Base-by-base conservation (phyloP, 2,797 vertebrate species). In the Parotocinclus haroldoi region DNA sequence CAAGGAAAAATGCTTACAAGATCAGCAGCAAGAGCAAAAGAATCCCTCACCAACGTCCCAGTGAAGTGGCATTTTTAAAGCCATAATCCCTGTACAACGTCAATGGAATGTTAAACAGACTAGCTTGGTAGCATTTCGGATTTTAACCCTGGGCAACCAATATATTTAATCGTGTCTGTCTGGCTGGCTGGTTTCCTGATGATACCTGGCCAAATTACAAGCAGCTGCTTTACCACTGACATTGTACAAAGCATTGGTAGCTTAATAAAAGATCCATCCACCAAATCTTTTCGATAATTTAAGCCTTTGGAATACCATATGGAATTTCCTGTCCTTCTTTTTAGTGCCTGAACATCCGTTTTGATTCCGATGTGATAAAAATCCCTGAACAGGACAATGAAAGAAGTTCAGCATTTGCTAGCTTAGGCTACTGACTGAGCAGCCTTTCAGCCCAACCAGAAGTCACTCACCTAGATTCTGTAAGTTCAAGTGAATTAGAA, bases 351-450 rank as follows among this genome's bases (percentile, higher is more conserved):
- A 68, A 42, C 71, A 79, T 53, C 85, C 84, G 78, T 83, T 89
- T 80, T 88, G 83, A 87, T 87, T 87, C 82, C 89, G 87, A 71
- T 89, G 84, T 79, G 84, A 89, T 81, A 86, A 86, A 85, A 90
- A 83, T 79, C 85, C 87, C 77, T 89, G 89, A 80, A 89, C 85
- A 27, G 27, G 85, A 80, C 74, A 89, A 27, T 80, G 84, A 82
- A 78, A 61, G 75, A 56, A 52, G 27, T 27, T 27, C 27, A 27
- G 27, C 27, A 27, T 27, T 27, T 27, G 27, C 27, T 27, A 27
- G 27, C 27, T 27, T 27, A 27, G 27, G 27, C 27, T 44, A 56
- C 48, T 52, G 52, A 54, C 10, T 45, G 40, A 37, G 18, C 55
- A 63, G 63, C 60, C 44, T 60, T 55, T 60, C 40, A 42, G 40